Base-by-base conservation (phyloP, 1,140 invertebrate genomes). In the Mycetomoellerius zeteki region DNA sequence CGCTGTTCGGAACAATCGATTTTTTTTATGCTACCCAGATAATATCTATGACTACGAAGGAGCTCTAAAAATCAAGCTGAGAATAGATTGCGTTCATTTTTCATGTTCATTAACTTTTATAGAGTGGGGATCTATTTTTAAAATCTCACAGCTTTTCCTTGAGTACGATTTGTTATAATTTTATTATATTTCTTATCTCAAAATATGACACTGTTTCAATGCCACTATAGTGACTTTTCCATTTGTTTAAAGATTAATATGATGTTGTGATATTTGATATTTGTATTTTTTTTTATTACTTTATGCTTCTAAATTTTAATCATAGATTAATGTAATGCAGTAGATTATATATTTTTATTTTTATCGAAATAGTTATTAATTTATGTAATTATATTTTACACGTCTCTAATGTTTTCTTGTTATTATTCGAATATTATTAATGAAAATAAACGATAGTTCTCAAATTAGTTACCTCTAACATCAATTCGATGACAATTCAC, bases 1-100 rank as follows among this genome's bases (percentile, higher is more conserved):
- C 7, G 62, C 27, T 50, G n/a, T 62, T 76, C 75, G 65, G 87
- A 86, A 86, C 75, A 86, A 81, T 64, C 75, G 78, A 52, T 84
- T 82, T 64, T 43, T 43, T 65, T 88, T 33, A 71, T 84, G 75
- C 33, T 21, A 21, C 30, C 4, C 24, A 8, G 8, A 33, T 5
- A 69, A 37, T 73, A 47, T 30, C 27, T 37, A 16, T 6, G 10
- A 67, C 54, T 56, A 30, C 24, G 7, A 69, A 65, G 62, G 16
- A 73, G n/a, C 33, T 69, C 16, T 52, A 67, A 14, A 10, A 47
- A 10, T 43, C 33, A 43, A 75, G 58, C 6, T 47, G 16, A 37
- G 73, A 37, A 58, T 43, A 43, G 16, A 30, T 60, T 19, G 7
- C 16, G 30, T 24, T 37, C 14, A 60, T 43, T 33, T 8, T 33